These are phyloP conservation scores for Sinhomidia bicolor DNA, from an alignment of 2,888 invertebrate genomes.

Conservation along the genomic window DNA sequence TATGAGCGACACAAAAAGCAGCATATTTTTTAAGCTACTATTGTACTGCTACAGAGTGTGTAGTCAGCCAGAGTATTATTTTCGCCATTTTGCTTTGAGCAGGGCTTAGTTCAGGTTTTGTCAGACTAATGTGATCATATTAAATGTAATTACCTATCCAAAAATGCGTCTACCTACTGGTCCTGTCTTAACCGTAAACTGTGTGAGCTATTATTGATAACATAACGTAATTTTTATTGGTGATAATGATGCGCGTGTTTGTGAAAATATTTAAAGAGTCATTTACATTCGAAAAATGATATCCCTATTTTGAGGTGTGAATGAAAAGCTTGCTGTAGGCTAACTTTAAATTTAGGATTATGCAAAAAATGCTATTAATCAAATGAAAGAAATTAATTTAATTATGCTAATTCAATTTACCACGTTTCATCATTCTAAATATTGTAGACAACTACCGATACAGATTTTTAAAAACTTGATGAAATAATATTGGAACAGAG, in stretches of 20 bases:
- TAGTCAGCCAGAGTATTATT: too few species aligned
- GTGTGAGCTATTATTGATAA: not conserved
- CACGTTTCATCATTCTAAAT: too few species aligned
- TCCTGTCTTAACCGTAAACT: not conserved
- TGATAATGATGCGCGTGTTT: too few species aligned
- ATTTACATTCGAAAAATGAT: too few species aligned
- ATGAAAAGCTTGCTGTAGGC: not conserved
- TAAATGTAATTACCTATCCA: slow-evolving; percentile 53
- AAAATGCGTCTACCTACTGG: not conserved
- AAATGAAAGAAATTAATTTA: too few species aligned
- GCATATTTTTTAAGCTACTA: not conserved
- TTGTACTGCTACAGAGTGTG: too few species aligned
- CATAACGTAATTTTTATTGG: not conserved
- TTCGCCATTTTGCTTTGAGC: not conserved
- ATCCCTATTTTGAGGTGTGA: not conserved
- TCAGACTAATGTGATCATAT: slow-evolving; percentile 44
- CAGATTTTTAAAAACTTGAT: too few species aligned
- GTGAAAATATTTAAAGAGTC: too few species aligned
- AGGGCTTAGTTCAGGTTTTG: not conserved
- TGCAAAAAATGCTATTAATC: not conserved
- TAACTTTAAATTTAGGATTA: not conserved
- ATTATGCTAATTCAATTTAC: too few species aligned
- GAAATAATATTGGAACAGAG: too few species aligned
- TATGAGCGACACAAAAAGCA: not conserved
- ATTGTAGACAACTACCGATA: too few species aligned